Conservation (phyloP, 2,113 vertebrate species). For the Prunella fulvescens region DNA sequence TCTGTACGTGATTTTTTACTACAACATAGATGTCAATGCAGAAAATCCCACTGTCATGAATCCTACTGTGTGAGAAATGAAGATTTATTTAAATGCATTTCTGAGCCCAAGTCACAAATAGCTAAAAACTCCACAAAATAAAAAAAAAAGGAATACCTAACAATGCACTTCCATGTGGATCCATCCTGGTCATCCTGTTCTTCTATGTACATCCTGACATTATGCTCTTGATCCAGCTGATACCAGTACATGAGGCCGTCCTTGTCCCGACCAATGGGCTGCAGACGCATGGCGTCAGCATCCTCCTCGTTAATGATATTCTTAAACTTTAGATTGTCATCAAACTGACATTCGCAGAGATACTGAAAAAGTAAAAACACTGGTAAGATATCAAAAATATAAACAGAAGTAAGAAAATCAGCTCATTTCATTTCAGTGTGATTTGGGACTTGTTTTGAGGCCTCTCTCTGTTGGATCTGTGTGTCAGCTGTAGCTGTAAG, state of each 20-base stretch:
- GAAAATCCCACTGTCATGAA: background rate
- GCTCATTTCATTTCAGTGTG: background rate
- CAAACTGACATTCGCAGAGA: slow-evolving; percentile 97
- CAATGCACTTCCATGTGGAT: slow-evolving; percentile 94
- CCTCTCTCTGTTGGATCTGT: background rate
- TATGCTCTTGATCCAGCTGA: slow-evolving; percentile 94
- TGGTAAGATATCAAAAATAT: background rate
- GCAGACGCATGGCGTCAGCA: slow-evolving; percentile 91
- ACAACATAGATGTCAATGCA: background rate
- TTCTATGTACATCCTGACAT: slow-evolving; percentile 94
- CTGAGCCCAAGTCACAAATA: background rate
- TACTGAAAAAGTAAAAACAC: slow-evolving; percentile 73
- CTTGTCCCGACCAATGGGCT: slow-evolving; percentile 89
- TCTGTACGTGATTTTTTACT: background rate
- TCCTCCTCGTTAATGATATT: slow-evolving; percentile 93
- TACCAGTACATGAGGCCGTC: slow-evolving; percentile 97
- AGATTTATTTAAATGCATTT: background rate
- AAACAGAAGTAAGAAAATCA: background rate
- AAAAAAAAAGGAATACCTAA: slow-evolving; percentile 77
- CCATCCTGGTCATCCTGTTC: slow-evolving; percentile 96
- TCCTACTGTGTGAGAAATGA: background rate
- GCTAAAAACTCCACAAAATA: background rate
- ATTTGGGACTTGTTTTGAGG: background rate
- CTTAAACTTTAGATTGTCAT: slow-evolving; percentile 98
- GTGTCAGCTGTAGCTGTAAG: background rate